phyloP scores from a whole-genome alignment of 2,113 vertebrate species.

The Agapornis roseicollis region DNA sequence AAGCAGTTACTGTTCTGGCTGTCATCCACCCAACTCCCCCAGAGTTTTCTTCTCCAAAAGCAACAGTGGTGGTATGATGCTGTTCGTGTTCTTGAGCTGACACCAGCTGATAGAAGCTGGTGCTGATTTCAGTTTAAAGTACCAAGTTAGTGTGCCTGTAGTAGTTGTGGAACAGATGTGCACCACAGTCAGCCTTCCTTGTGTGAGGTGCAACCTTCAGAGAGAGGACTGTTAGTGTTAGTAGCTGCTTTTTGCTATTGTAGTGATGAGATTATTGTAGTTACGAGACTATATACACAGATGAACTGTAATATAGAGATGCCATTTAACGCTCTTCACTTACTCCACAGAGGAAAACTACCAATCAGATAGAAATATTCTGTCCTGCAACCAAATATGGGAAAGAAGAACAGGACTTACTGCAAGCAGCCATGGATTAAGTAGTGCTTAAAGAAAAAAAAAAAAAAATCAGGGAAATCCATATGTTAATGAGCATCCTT shows the following conservation, averaged over 20 bases:
- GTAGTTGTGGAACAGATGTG: rapidly evolving
- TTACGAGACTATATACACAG: background rate
- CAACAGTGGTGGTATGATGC: background rate
- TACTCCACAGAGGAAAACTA: slow-evolving; percentile 8
- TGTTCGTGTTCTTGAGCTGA: background rate
- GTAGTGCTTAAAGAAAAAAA: background rate
- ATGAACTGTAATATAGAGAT: background rate
- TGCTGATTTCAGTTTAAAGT: background rate
- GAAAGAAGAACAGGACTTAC: slow-evolving; percentile 18
- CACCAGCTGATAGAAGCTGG: background rate
- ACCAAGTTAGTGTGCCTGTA: background rate
- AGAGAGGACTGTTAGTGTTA: background rate
- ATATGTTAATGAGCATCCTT: background rate
- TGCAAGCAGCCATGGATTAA: background rate
- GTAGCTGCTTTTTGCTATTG: background rate
- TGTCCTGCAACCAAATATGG: slow-evolving; percentile 48
- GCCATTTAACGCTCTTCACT: slow-evolving; percentile 12
- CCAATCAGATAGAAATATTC: slow-evolving; percentile 54
- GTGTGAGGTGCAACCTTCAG: background rate
- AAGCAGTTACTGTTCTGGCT: background rate
- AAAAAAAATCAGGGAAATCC: background rate
- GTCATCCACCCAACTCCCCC: background rate
- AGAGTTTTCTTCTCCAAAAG: background rate
- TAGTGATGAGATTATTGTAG: slow-evolving; percentile 4
- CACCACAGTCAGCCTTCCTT: background rate